phyloP scores from a whole-genome alignment of 2,113 vertebrate genomes.

The Trachemys scripta region DNA sequence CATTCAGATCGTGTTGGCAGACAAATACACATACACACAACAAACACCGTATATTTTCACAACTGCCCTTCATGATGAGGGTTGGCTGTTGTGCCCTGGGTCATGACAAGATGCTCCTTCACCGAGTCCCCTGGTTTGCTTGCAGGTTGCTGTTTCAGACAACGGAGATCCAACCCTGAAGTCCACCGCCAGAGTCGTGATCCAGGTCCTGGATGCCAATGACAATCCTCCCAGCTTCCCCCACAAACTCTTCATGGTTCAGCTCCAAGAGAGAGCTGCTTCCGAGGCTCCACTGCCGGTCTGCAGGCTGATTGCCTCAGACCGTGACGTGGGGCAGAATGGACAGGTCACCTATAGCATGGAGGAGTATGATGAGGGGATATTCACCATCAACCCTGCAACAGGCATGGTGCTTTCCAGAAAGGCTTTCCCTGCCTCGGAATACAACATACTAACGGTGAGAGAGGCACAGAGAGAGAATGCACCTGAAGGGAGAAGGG shows the following conservation, averaged over 20 bases:
- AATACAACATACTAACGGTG: slow-evolving; percentile 95
- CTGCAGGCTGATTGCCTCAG: slow-evolving; percentile 90
- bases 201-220: slow-evolving; percentile 89
- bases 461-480: slow-evolving; percentile 14
- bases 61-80: background rate
- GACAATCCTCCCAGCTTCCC: slow-evolving; percentile 91
- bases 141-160: slow-evolving; percentile 92
- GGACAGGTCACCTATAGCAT: slow-evolving; percentile 89
- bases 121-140: background rate
- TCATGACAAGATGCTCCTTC: background rate
- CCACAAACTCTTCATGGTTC: slow-evolving; percentile 92
- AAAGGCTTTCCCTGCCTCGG: slow-evolving; percentile 85
- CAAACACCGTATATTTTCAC: accelerated
- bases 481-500: background rate
- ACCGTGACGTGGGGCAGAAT: slow-evolving; percentile 89
- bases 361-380: slow-evolving; percentile 81
- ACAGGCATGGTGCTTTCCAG: slow-evolving; percentile 86
- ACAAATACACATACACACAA: background rate
- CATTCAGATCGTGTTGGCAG: background rate
- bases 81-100: accelerated
- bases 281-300: slow-evolving; percentile 62
- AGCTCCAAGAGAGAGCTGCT: slow-evolving; percentile 81
- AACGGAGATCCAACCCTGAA: slow-evolving; percentile 86
- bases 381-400: slow-evolving; percentile 84
- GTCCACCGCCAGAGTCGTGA: slow-evolving; percentile 91